These are phyloP conservation scores for Plumapathes pennacea DNA, from an alignment of 92 coral and sea anemone genomes.

Conservation along the genomic window DNA sequence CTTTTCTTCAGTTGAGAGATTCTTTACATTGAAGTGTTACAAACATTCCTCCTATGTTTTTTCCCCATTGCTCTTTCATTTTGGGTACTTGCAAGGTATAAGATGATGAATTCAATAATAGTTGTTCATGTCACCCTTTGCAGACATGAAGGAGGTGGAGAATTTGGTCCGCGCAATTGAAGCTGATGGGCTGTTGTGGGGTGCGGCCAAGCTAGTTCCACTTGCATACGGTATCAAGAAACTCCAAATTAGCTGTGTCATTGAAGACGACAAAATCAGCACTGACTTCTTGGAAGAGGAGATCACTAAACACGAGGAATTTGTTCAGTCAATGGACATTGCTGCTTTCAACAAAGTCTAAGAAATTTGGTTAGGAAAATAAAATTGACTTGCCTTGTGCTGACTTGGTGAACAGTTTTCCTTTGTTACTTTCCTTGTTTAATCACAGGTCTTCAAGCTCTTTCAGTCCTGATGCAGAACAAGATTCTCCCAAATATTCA, in stretches of 20 bases:
- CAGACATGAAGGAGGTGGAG: conserved; percentile 88
- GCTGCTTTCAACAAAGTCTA: conserved; percentile 95
- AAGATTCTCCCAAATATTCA: too few relatives aligned
- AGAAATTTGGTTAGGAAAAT: too few relatives aligned
- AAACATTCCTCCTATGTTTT: too few relatives aligned
- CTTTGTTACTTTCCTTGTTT: too few relatives aligned
- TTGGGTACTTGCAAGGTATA: neutral
- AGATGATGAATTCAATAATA: neutral
- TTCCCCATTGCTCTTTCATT: too few relatives aligned
- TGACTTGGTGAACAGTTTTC: too few relatives aligned
- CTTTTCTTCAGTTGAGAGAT: too few relatives aligned
- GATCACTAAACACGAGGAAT: conserved; percentile 76
- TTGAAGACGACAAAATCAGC: conserved; percentile 92
- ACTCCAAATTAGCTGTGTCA: conserved; percentile 78
- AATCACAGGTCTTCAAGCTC: too few relatives aligned
- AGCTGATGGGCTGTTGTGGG: conserved; percentile 91
- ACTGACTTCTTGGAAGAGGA: conserved; percentile 87
- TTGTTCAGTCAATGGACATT: conserved; percentile 86
- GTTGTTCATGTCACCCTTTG: neutral
- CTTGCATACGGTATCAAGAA: conserved; percentile 93
- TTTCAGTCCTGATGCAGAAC: too few relatives aligned
- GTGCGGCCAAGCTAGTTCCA: conserved; percentile 82
- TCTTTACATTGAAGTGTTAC: too few relatives aligned
- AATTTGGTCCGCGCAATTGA: conserved; percentile 67
- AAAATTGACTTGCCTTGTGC: too few relatives aligned